A percentile compares a stretch with the other conserved stretches of the same genome.
These are phyloP conservation scores for Campylomormyrus tamandua DNA, from an alignment of 2,113 vertebrate genomes.

Conservation along the genomic window DNA sequence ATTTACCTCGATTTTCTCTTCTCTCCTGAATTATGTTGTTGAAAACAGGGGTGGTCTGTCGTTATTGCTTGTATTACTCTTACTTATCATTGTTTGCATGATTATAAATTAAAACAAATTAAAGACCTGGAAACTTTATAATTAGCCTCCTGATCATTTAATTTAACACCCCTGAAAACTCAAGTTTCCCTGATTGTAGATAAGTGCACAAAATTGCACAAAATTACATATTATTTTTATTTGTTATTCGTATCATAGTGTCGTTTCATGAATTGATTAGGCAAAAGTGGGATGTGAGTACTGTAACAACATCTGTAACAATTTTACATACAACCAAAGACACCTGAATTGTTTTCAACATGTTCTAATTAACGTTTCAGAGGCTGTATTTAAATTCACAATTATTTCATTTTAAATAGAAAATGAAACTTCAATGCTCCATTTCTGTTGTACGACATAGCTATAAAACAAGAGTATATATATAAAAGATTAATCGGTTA, in stretches of 20 bases:
- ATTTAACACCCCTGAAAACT: conserved; percentile 10
- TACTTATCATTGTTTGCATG: background rate
- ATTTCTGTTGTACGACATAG: background rate
- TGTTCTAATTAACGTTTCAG: background rate
- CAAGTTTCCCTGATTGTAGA: conserved; percentile 10
- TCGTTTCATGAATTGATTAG: background rate
- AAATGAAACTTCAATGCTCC: background rate
- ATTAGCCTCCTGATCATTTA: conserved; percentile 4
- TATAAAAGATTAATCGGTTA: background rate
- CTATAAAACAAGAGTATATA: background rate
- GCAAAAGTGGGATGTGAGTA: background rate
- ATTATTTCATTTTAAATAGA: background rate
- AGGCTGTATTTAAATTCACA: background rate
- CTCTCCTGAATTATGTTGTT: background rate
- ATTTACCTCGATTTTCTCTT: background rate
- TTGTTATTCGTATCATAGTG: conserved; percentile 3
- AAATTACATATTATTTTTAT: conserved; percentile 19
- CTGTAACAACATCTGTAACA: background rate
- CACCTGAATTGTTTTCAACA: background rate
- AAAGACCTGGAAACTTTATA: background rate
- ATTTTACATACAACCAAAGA: background rate
- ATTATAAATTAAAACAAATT: conserved; percentile 6
- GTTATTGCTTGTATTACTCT: background rate
- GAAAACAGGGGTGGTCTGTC: background rate
- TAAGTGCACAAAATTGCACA: conserved; percentile 3